Conservation (phyloP, 2,113 vertebrate species). For the Mandrillus leucophaeus region DNA sequence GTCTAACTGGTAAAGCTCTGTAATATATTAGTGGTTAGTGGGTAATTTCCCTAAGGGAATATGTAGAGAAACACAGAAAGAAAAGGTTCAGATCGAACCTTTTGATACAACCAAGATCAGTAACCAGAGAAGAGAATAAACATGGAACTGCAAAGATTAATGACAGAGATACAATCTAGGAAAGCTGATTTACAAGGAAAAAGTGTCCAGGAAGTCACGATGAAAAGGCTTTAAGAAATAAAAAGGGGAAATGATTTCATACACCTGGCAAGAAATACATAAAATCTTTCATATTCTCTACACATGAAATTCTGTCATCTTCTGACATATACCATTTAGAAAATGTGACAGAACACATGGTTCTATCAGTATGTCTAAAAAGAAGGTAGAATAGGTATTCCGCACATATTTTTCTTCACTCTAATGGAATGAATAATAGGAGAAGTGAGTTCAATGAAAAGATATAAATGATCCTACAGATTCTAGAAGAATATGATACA, state of each 20-base stretch:
- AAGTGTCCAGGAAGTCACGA: conserved; percentile 1
- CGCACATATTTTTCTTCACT: neutral
- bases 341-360: neutral
- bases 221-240: neutral
- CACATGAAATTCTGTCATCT: neutral
- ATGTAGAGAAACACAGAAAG: neutral
- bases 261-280: neutral
- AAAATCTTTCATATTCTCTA: neutral
- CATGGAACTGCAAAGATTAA: neutral
- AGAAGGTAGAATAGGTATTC: neutral
- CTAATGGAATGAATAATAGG: neutral
- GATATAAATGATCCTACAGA: neutral
- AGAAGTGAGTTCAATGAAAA: neutral
- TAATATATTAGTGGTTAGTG: neutral
- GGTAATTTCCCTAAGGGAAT: neutral
- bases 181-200: neutral
- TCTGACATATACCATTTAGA: neutral
- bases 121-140: neutral
- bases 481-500: conserved; percentile 7
- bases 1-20: neutral
- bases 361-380: neutral
- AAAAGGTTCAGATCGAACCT: neutral
- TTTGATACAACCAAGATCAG: neutral
- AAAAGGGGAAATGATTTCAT: neutral
- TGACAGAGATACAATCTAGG: neutral